These are phyloP conservation scores for Leucoma salicis DNA, from an alignment of 2,888 invertebrate genomes.

Conservation along the genomic window DNA sequence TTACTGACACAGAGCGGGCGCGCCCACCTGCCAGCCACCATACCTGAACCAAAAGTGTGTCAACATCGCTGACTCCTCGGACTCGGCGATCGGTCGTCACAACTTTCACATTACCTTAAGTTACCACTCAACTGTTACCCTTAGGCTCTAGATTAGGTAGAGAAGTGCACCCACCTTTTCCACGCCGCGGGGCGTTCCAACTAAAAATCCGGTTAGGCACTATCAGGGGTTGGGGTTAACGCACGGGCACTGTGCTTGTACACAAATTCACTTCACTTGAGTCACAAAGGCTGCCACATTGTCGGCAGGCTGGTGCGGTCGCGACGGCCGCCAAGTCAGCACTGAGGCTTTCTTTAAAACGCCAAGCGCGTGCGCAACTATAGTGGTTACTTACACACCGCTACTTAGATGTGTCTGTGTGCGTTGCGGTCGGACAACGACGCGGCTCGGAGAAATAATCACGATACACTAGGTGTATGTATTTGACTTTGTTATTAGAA, in stretches of 20 bases:
- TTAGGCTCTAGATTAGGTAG: conserved; percentile 39
- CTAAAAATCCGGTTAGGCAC: conserved; percentile 76
- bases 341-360: conserved; percentile 76
- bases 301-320: conserved; percentile 72
- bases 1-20: conserved; percentile 63
- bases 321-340: conserved; percentile 75
- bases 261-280: conserved; percentile 76
- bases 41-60: conserved; percentile 80
- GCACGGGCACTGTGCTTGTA: conserved; percentile 75
- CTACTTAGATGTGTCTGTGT: conserved; percentile 32
- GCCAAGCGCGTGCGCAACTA: conserved; percentile 64
- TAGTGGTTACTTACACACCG: conserved; percentile 52
- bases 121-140: conserved; percentile 59
- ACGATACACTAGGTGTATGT: background rate
- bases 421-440: conserved; percentile 34
- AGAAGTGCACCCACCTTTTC: conserved; percentile 61
- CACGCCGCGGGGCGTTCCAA: conserved; percentile 67
- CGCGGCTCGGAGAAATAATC: conserved; percentile 27
- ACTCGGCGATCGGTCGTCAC: conserved; percentile 68
- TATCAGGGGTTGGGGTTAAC: conserved; percentile 77
- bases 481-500: conserved; percentile 19
- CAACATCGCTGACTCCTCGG: conserved; percentile 72
- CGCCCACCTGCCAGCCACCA: conserved; percentile 74
- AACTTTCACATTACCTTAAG: conserved; percentile 81
- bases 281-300: conserved; percentile 71